Percentiles rank a stretch among this genome's conserved stretches.
phyloP scores from a whole-genome alignment of 2,113 vertebrate genomes.

The Atrichornis clamosus region DNA sequence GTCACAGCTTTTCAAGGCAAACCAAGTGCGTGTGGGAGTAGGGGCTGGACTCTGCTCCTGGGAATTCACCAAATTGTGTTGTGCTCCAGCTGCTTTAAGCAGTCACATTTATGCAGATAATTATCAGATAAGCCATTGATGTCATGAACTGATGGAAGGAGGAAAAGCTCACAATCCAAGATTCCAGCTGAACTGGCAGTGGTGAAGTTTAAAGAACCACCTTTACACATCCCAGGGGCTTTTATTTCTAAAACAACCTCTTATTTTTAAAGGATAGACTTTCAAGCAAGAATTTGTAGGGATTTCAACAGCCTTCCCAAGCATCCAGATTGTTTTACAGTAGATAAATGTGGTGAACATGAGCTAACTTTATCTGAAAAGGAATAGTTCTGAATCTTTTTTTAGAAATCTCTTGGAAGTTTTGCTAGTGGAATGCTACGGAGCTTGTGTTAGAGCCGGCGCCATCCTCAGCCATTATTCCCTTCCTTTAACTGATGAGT shows the following conservation, averaged over 20 bases:
- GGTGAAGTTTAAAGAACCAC: background rate
- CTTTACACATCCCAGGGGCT: background rate
- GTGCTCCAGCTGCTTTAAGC: background rate
- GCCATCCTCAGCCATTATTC: background rate
- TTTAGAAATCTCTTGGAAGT: background rate
- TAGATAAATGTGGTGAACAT: background rate
- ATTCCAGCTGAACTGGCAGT: background rate
- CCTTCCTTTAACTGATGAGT: constrained; percentile 24
- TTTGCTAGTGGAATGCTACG: background rate
- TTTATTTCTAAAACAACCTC: background rate
- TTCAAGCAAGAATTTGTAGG: fast-evolving
- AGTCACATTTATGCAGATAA: background rate
- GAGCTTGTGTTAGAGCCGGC: background rate
- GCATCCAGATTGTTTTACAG: background rate
- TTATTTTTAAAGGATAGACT: background rate
- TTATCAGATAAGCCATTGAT: background rate
- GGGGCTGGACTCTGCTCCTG: background rate
- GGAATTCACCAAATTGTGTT: background rate
- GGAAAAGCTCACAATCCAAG: background rate
- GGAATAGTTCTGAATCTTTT: background rate
- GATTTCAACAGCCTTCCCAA: background rate
- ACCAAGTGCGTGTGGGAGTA: background rate
- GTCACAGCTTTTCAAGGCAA: background rate
- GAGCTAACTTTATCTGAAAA: background rate
- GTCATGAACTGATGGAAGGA: background rate